Evolutionary conservation across 2,113 vertebrate genomes (phyloP), one percentile per base, ranked within the genome.

Genomic region (Anarrhichthys ocellatus): DNA sequence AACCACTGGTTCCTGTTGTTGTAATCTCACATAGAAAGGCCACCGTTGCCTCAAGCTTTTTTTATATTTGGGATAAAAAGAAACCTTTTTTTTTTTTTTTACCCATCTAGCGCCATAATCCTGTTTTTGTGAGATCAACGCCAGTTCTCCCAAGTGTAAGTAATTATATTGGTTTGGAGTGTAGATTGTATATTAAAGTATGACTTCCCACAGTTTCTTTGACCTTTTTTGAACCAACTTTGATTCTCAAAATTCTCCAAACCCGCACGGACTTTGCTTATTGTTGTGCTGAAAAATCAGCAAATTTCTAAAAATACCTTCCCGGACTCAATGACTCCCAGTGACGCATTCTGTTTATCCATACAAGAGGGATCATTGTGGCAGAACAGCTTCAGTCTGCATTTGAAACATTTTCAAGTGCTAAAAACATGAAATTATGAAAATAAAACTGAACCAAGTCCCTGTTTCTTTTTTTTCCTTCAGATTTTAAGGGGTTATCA

Each of bases 401-500:
- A 29, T 58, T 66, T 78, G 4, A 1, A 77, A 32, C 32, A 32
- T 32, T 32, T 32, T 32, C 32, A 2, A 32, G 32, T 32, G 32
- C 32, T 32, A 32, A 32, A 32, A 32, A 32, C 29, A 29, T 29
- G 2, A 29, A 29, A 29, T 29, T 32, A 32, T 32, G 32, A 32
- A 73, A 76, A 76, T 54, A 58, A 78, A 76, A 29, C 56, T 69
- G 24, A 76, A 84, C 52, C 27, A n/a, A 32, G 32, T 32, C 18
- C n/a, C 46, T 6, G 46, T 48, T 48, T 48, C 13, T 46, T 44
- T 32, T 32, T 32, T 32, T 22, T n/a, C 50, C 50, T n/a, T 24
- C 54, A 56, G 48, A 72, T 76, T 67, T 76, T n/a, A 36, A 70
- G n/a, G 65, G 27, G 62, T 71, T 71, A 80, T 78, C 54, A 44